Evolutionary conservation across 2,888 invertebrate genomes (phyloP), one percentile per base, ranked within the genome.

Genomic region (Drosophila barbarae): DNA sequence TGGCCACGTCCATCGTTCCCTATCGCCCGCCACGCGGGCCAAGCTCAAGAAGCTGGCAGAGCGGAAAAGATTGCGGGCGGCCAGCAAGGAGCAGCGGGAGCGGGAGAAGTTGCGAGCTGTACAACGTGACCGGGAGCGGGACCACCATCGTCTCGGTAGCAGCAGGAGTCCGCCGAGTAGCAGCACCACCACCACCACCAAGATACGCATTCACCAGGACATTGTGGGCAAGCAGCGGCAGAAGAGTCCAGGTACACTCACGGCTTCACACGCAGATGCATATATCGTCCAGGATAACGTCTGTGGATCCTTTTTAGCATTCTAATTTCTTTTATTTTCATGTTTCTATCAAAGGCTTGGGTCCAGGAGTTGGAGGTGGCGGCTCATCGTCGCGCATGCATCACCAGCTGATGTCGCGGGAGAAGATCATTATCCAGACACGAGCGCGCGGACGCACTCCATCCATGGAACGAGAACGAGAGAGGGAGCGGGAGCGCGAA

Each of bases 171-270:
- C 91, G 2, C 70, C 73, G 2, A 78, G 73, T 9, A 49, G 69
- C 6, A 35, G 61, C 5, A 79, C 79, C 9, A 86, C 88, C 0
- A 88, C 88, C 26, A 83, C 88, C n/a, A 88, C 88, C 2, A 88
- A 88, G 68, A 87, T 88, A 55, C 87, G 87, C 52, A 87, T 87
- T 26, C 88, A 88, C 36, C 81, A 88, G 66, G 89, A 89, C 73
- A 88, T 88, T 5, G 54, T 87, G 15, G 79, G 83, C 34, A 92
- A 91, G 91, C 78, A 91, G 91, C 78, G 93, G 90, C 74, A 91
- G 90, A 88, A 91, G 90, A 57, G 90, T 88, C 76, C 92, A 30
- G 55, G 55, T 51, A 55, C 13, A 28, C 26, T 15, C 10, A n/a
- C n/a, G 23, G 13, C 15, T 15, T n/a, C 12, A 5, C 4, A 12